Evolutionary conservation across 2,888 invertebrate species (phyloP), one percentile per base, ranked within the genome.

Genomic region (Yponomeuta plumbellus): DNA sequence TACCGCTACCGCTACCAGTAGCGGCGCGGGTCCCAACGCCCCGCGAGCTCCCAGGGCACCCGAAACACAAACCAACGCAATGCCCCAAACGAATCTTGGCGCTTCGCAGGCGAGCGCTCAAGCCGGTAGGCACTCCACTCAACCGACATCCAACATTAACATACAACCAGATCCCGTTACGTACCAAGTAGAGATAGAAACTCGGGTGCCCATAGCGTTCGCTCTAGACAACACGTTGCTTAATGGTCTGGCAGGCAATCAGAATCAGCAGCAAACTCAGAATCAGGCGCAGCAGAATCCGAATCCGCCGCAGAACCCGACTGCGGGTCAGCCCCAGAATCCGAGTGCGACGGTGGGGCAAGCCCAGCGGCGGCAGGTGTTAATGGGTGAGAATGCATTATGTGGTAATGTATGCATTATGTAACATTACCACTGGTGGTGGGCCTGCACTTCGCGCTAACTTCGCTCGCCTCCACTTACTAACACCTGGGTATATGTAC

Each of bases 101-200:
- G 1, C 34, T 34, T 34, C 34, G 5, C 34, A 65, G 66, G 61
- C 61, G 61, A 0, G 23, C 66, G 58, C 69, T 39, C 71, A 71
- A 68, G 70, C 76, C 68, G 80, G 80, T 76, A 80, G 76, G 75
- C 79, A 76, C 69, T 67, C 75, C 39, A 74, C 76, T 61, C 78
- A 76, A 70, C 78, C 79, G 67, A 78, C 77, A 66, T 75, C 75
- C 70, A 78, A 77, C 72, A 76, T 78, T 66, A 78, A 75, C 67
- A 75, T 78, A 67, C 78, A 77, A 67, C 77, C 82, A 67, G 79
- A 80, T 56, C 81, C 84, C 2, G 70, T 80, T 66, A 80, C 79
- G 0, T 84, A 83, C 68, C 85, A 85, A 77, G 79, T 86, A 69
- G 86, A 85, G 70, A 84, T 86, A 70, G 86, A 83, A 68, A 80